Conservation (phyloP, 2,888 invertebrate species). For the Megaustenia siamemsis region DNA sequence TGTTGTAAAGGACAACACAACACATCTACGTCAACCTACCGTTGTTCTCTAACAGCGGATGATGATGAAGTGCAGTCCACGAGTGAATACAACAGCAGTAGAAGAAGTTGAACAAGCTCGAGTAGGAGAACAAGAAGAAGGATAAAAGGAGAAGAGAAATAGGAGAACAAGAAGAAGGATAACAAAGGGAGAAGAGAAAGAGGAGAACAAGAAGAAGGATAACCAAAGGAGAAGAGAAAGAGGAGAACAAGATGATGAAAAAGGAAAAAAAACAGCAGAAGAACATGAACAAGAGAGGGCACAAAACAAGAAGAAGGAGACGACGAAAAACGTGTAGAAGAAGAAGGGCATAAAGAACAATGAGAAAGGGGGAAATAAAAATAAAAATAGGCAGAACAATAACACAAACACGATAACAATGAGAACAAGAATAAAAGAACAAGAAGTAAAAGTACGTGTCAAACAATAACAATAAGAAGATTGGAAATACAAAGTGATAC, state of each 20-base stretch:
- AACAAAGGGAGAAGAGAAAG: background rate
- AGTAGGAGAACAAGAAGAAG: too few relatives aligned
- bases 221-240: background rate
- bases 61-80: too few relatives aligned
- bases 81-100: too few relatives aligned
- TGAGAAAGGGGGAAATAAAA: background rate
- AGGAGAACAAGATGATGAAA: background rate
- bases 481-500: background rate
- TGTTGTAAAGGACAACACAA: too few relatives aligned
- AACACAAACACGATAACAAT: background rate
- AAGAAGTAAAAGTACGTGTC: background rate
- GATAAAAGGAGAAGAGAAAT: background rate
- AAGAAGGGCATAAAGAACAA: background rate
- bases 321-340: background rate
- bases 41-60: too few relatives aligned
- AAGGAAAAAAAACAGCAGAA: background rate
- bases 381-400: background rate
- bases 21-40: too few relatives aligned
- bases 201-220: background rate
- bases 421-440: background rate
- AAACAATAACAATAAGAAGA: background rate
- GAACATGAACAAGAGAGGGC: background rate
- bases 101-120: too few relatives aligned
- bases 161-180: background rate
- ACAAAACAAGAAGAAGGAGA: background rate